Base-by-base conservation (phyloP, 2,113 vertebrate genomes). In the Corydoras sp. region DNA sequence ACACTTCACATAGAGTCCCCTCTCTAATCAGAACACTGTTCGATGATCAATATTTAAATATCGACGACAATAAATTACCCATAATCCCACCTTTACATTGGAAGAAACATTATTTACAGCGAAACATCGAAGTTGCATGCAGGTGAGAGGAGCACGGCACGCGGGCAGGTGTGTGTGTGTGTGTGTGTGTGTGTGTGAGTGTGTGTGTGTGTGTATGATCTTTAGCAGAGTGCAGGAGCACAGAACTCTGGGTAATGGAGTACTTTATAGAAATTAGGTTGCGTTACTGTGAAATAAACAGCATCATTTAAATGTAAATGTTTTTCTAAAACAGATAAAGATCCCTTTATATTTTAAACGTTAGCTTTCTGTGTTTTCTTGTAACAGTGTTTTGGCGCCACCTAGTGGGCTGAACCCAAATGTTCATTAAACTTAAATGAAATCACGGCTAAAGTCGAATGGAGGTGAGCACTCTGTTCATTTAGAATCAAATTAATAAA, bases 21-120 rank as follows among this genome's bases (percentile, higher is more conserved):
- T 82, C 79, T 74, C 77, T 81, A 76, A 75, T 78, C 78, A 82
- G 77, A 90, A 90, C 87, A 90, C 87, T 86, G 90, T 79, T 83
- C 78, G 71, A 76, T 43, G 35, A 55, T 80, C 35, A 32, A 72
- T 75, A 79, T 80, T 81, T 80, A 82, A 76, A 79, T 80, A 79
- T 80, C 81, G 77, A 80, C 73, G 80, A 80, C 83, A 75, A 74
- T 74, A 64, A 81, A 82, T 86, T 81, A 81, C 85, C 75, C 13
- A 54, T 71, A 77, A 80, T 85, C 73, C 72, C 65, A 35, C n/a
- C 54, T 86, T 82, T 84, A 83, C 81, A 88, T 77, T 82, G 74
- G 81, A 81, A 81, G 87, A 88, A 83, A 86, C 86, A 86, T 77
- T 87, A 86, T 90, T 79, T 88, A 91, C 86, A 90, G 77, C 79